Percentiles rank a stretch among this genome's conserved stretches.
phyloP scores from a whole-genome alignment of 2,113 vertebrate species.

The Diphyllodes magnificus region DNA sequence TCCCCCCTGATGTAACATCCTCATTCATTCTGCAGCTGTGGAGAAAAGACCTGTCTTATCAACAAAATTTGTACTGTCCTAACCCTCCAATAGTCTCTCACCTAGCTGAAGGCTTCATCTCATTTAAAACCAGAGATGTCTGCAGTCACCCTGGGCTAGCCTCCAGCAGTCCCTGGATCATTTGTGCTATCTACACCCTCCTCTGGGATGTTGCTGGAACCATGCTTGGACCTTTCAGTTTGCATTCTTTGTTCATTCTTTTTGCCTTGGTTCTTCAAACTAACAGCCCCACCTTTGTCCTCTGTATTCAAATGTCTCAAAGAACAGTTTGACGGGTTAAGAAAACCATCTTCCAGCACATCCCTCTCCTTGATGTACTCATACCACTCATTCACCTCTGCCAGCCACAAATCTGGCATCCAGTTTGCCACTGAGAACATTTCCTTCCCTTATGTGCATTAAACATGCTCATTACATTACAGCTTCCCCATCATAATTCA shows the following conservation, averaged over 20 bases:
- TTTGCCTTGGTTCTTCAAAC: not conserved
- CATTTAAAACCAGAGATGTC: not conserved
- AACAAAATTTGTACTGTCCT: not conserved
- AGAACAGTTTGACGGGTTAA: not conserved
- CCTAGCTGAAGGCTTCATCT: not conserved
- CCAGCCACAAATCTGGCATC: not conserved
- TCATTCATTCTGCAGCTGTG: not conserved
- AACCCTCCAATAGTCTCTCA: not conserved
- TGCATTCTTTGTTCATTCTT: not conserved
- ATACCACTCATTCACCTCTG: not conserved
- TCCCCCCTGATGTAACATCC: accelerated
- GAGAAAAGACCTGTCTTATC: not conserved
- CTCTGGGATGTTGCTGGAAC: not conserved
- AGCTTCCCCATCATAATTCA: not conserved
- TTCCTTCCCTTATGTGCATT: not conserved
- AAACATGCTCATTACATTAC: not conserved
- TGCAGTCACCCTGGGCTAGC: not conserved
- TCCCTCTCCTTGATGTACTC: not conserved
- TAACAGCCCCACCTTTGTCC: not conserved
- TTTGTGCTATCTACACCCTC: not conserved
- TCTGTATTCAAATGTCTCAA: not conserved
- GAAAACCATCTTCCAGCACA: not conserved
- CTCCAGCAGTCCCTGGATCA: not conserved
- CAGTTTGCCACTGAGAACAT: not conserved
- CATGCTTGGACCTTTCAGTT: not conserved